Percentiles rank a stretch among this genome's conserved stretches.
Evolutionary conservation across 2,113 vertebrate species (phyloP).

Genomic region (Nibea albiflora): DNA sequence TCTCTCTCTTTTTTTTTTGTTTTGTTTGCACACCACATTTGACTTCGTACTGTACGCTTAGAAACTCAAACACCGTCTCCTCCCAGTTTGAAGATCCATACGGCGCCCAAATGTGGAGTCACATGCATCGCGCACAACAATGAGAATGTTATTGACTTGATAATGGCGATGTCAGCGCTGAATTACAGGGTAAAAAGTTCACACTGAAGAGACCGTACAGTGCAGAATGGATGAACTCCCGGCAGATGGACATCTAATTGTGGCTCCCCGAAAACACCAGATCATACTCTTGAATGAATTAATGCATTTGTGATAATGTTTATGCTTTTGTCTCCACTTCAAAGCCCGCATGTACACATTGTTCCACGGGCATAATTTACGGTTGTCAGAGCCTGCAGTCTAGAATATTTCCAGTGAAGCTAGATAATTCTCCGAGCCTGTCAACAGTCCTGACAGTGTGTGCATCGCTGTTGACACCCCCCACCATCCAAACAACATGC

Average conservation of each 20-base stretch:
- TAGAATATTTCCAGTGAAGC: conserved; percentile 82
- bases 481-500: conserved; percentile 80
- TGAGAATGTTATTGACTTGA: conserved; percentile 69
- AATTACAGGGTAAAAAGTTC: conserved; percentile 74
- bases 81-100: conserved; percentile 52
- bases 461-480: conserved; percentile 83
- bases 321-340: conserved; percentile 78
- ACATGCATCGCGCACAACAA: conserved; percentile 26
- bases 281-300: conserved; percentile 80
- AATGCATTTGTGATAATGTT: conserved; percentile 85
- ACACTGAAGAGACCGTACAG: conserved; percentile 42
- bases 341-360: conserved; percentile 75
- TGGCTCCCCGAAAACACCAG: conserved; percentile 54
- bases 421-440: conserved; percentile 84
- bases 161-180: conserved; percentile 69
- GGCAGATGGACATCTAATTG: conserved; percentile 70
- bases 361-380: conserved; percentile 83
- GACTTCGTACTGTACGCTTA: conserved; percentile 30
- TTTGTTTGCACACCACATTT: background rate
- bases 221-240: conserved; percentile 59
- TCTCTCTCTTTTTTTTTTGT: background rate
- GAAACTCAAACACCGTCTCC: conserved; percentile 33
- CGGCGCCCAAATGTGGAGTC: background rate
- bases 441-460: conserved; percentile 85
- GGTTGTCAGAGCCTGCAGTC: conserved; percentile 82